A percentile compares a stretch with the other conserved stretches of the same genome.
phyloP scores from a whole-genome alignment of 2,113 vertebrate genomes.

The Fulmarus glacialis region DNA sequence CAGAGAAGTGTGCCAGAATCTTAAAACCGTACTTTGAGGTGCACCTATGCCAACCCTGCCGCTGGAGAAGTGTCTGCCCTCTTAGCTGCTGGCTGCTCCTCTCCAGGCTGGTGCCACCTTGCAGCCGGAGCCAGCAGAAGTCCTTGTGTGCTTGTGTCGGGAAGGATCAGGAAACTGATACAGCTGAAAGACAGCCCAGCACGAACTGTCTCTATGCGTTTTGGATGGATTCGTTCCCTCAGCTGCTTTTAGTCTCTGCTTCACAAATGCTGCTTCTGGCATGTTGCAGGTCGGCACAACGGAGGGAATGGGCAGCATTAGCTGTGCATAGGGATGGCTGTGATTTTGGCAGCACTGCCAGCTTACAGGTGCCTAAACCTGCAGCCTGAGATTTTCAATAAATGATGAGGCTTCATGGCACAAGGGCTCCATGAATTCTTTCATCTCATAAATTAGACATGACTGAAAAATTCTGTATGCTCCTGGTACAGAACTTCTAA shows the following conservation, averaged over 20 bases:
- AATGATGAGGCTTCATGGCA: constrained; percentile 10
- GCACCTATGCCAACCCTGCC: not conserved
- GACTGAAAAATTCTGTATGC: not conserved
- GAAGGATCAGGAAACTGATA: not conserved
- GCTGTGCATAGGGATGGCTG: not conserved
- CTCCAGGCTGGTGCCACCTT: not conserved
- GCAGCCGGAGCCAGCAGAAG: not conserved
- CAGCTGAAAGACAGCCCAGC: not conserved
- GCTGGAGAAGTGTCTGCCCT: not conserved
- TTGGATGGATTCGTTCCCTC: not conserved
- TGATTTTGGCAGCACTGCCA: not conserved
- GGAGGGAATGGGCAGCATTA: rapidly evolving
- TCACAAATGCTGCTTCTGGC: not conserved
- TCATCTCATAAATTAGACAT: constrained; percentile 27
- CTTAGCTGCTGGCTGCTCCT: not conserved
- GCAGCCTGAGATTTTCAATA: not conserved
- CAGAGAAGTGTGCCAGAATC: not conserved
- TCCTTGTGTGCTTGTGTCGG: rapidly evolving
- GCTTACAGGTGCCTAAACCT: not conserved
- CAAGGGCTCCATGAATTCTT: not conserved
- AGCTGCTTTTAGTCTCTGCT: not conserved
- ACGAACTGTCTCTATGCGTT: rapidly evolving
- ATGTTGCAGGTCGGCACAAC: not conserved
- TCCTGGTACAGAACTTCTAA: constrained; percentile 11
- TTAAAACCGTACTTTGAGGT: not conserved